Conservation (phyloP, 2,888 invertebrate genomes). For the Diploptera punctata region DNA sequence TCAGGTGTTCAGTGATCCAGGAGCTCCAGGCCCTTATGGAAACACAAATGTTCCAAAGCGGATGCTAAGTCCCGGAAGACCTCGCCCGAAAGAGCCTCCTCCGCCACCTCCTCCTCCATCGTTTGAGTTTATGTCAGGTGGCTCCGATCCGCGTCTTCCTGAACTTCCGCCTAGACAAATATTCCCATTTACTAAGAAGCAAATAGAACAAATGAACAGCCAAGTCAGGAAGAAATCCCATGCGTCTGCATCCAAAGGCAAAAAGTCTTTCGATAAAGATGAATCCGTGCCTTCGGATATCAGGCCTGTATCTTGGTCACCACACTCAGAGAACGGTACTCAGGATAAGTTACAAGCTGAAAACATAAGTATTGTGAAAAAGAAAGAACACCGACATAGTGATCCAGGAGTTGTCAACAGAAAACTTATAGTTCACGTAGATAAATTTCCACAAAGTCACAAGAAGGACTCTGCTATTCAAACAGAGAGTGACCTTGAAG, state of each 20-base stretch:
- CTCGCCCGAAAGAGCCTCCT: slow-evolving; percentile 59
- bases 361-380: slow-evolving; percentile 35
- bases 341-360: not conserved
- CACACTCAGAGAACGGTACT: not conserved
- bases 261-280: not conserved
- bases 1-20: slow-evolving; percentile 63
- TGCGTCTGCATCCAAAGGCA: not conserved
- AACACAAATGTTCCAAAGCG: not conserved
- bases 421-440: slow-evolving; percentile 18
- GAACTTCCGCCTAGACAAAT: slow-evolving; percentile 47
- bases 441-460: not conserved
- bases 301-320: slow-evolving; percentile 42
- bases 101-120: slow-evolving; percentile 56
- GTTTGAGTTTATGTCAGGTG: slow-evolving; percentile 27
- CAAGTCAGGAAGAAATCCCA: slow-evolving; percentile 15
- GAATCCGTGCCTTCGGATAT: not conserved
- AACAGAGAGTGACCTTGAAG: not conserved
- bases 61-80: slow-evolving; percentile 43
- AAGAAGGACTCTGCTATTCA: not conserved
- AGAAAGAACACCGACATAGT: slow-evolving; percentile 42
- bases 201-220: slow-evolving; percentile 46
- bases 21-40: slow-evolving; percentile 40
- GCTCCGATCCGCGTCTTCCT: slow-evolving; percentile 44
- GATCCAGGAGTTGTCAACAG: slow-evolving; percentile 34
- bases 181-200: slow-evolving; percentile 48